These are phyloP conservation scores for Agriopis leucophaearia DNA, from an alignment of 2,888 invertebrate species.

Conservation along the genomic window DNA sequence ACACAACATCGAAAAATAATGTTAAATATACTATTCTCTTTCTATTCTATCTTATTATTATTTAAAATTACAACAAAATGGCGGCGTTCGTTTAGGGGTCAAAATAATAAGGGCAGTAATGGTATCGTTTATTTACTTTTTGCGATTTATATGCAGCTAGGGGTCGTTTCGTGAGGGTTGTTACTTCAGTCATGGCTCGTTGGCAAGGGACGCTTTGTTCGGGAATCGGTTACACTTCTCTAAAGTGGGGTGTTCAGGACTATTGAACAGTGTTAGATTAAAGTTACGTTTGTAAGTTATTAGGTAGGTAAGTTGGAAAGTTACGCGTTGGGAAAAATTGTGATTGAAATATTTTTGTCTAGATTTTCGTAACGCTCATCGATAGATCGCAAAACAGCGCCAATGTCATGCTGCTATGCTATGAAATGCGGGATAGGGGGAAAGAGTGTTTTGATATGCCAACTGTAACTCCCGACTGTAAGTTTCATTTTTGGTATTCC, in stretches of 20 bases:
- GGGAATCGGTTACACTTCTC: slow-evolving; percentile 42
- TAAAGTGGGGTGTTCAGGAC: slow-evolving; percentile 40
- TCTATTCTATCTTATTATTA: not conserved
- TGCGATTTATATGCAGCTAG: slow-evolving; percentile 74
- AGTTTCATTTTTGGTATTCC: no score
- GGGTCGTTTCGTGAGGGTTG: slow-evolving; percentile 56
- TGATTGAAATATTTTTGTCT: no score
- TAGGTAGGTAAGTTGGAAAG: not conserved
- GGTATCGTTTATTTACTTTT: slow-evolving; percentile 84
- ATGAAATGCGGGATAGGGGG: no score
- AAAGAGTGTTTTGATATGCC: no score
- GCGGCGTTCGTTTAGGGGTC: slow-evolving; percentile 71
- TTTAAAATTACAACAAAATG: slow-evolving; percentile 67
- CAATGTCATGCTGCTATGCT: no score
- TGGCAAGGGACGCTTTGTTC: slow-evolving; percentile 65
- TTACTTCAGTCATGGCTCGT: slow-evolving; percentile 79
- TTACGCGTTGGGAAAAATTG: not conserved
- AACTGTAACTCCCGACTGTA: no score
- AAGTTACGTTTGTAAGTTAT: slow-evolving; percentile 23
- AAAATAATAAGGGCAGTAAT: slow-evolving; percentile 84
- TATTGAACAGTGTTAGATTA: slow-evolving; percentile 43
- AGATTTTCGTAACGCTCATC: no score
- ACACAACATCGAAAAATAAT: not conserved
- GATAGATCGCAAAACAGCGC: no score
- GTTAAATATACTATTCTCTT: not conserved